These are phyloP conservation scores for Amphipyra berbera DNA, from an alignment of 2,888 invertebrate species.

Conservation along the genomic window DNA sequence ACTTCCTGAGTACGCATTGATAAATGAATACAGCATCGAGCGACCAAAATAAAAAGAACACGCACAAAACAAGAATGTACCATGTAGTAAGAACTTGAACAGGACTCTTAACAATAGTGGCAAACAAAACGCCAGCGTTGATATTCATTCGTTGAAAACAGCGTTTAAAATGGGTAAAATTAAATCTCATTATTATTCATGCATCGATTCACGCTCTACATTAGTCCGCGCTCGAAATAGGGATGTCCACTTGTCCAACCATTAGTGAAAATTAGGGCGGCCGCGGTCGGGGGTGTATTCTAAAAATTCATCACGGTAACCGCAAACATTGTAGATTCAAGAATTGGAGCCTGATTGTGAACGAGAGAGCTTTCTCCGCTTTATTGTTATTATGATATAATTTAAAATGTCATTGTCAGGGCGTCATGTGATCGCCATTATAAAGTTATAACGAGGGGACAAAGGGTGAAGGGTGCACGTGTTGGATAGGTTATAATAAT, in stretches of 20 bases:
- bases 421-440: conserved; percentile 66
- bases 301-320: conserved; percentile 76
- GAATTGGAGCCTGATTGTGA: conserved; percentile 74
- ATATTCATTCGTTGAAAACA: conserved; percentile 18
- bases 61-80: conserved; percentile 30
- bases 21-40: conserved; percentile 61
- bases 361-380: conserved; percentile 48
- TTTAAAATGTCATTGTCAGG: conserved; percentile 85
- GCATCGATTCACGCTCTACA: conserved; percentile 46
- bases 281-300: conserved; percentile 61
- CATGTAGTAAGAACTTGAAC: conserved; percentile 51
- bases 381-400: conserved; percentile 77
- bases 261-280: conserved; percentile 82
- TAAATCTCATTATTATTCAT: conserved; percentile 45
- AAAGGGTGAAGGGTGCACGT: conserved; percentile 85
- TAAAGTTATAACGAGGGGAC: conserved; percentile 77
- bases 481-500: conserved; percentile 69
- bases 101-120: conserved; percentile 61
- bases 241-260: conserved; percentile 68
- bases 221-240: conserved; percentile 70
- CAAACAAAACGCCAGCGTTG: conserved; percentile 44
- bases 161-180: conserved; percentile 24
- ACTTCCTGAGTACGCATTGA: conserved; percentile 62
- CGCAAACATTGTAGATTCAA: conserved; percentile 68
- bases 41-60: conserved; percentile 54